Evolutionary conservation across 2,113 vertebrate species (phyloP).

Genomic region (Casuarius casuarius): DNA sequence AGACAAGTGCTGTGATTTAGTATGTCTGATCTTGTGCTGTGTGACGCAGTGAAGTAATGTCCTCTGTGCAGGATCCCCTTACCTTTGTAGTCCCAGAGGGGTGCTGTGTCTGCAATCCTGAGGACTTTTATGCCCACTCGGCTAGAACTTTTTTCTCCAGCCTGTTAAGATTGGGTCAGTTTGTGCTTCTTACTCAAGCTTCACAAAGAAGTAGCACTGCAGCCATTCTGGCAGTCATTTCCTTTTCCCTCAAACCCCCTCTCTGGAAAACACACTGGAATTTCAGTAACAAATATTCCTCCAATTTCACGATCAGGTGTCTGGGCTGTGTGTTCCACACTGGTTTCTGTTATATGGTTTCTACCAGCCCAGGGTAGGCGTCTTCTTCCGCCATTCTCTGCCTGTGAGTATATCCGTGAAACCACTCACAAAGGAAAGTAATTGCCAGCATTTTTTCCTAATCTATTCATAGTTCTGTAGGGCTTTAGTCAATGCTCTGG

Average conservation of each 20-base stretch:
- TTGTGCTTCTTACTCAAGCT: slow-evolving; percentile 6
- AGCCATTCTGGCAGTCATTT: slow-evolving; percentile 22
- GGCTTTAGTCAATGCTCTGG: slow-evolving; percentile 33
- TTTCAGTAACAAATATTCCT: slow-evolving; percentile 54
- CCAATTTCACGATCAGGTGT: slow-evolving; percentile 39
- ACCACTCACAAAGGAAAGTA: slow-evolving; percentile 33
- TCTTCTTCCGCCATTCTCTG: slow-evolving; percentile 12
- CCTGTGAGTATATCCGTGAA: slow-evolving; percentile 2
- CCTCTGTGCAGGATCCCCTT: background rate
- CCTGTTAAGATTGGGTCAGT: background rate
- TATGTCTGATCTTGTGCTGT: background rate
- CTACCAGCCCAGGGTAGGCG: background rate
- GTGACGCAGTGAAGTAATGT: background rate
- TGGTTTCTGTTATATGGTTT: background rate
- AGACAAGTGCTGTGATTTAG: slow-evolving; percentile 28
- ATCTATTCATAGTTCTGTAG: slow-evolving; percentile 59
- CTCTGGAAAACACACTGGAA: slow-evolving; percentile 54
- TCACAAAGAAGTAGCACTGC: background rate
- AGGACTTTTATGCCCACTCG: background rate
- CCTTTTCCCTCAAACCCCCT: background rate
- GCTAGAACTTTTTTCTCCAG: background rate
- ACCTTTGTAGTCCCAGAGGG: background rate
- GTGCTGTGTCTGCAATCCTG: accelerated
- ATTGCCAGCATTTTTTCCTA: slow-evolving; percentile 64
- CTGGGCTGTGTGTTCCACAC: background rate